Conservation (phyloP, 2,888 invertebrate genomes). For the Drosophila conformis region DNA sequence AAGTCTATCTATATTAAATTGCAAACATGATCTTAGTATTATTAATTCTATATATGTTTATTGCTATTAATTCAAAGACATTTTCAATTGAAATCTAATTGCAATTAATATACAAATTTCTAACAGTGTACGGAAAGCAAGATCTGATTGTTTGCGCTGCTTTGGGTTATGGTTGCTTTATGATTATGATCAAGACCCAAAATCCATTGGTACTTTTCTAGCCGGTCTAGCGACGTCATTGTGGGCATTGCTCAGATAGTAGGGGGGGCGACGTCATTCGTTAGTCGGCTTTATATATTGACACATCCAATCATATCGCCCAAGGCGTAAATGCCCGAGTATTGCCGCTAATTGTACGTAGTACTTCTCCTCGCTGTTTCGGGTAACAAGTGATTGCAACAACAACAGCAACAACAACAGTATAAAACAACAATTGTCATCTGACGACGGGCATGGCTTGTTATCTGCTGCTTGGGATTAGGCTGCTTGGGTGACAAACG, state of each 20-base stretch:
- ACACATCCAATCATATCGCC: slow-evolving; percentile 75
- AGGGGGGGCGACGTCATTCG: slow-evolving; percentile 55
- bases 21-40: not conserved
- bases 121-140: not conserved
- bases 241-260: slow-evolving; percentile 34
- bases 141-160: not conserved
- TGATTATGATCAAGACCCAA: slow-evolving; percentile 7
- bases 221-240: slow-evolving; percentile 41
- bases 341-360: slow-evolving; percentile 68
- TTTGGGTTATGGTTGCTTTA: slow-evolving; percentile 16
- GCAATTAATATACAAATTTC: not conserved
- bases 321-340: slow-evolving; percentile 40
- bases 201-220: not conserved
- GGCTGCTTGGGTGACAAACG: slow-evolving; percentile 37
- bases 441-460: slow-evolving; percentile 34
- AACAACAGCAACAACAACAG: slow-evolving; percentile 2
- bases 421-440: not conserved
- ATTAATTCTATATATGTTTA: not conserved
- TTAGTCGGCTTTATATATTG: slow-evolving; percentile 60
- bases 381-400: slow-evolving; percentile 14
- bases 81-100: not conserved
- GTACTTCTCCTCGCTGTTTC: slow-evolving; percentile 22
- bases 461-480: slow-evolving; percentile 62
- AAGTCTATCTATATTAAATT: not conserved
- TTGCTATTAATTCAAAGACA: not conserved